Conservation (phyloP, 2,888 invertebrate genomes). For the Orthonevra nobilis region DNA sequence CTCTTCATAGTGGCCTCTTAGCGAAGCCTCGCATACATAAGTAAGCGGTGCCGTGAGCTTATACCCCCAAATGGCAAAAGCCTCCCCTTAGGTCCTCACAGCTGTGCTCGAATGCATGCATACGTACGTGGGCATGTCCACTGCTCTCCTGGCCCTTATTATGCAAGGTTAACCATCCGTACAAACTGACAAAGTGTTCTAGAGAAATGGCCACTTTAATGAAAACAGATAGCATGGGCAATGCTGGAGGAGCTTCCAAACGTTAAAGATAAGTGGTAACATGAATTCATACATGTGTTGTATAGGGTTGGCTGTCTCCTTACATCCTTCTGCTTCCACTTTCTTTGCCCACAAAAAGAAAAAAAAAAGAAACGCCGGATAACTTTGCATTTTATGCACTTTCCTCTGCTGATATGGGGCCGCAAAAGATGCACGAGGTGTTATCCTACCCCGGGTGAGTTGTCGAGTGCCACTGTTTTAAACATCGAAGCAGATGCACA, state of each 20-base stretch:
- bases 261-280: slow-evolving; percentile 63
- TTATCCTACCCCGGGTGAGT: slow-evolving; percentile 14
- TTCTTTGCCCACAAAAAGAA: slow-evolving; percentile 2
- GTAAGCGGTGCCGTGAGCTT: slow-evolving; percentile 51
- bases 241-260: slow-evolving; percentile 55
- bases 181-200: slow-evolving; percentile 62
- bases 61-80: slow-evolving; percentile 63
- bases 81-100: slow-evolving; percentile 47
- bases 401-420: slow-evolving; percentile 43
- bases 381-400: slow-evolving; percentile 62
- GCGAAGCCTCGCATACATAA: slow-evolving; percentile 19
- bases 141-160: slow-evolving; percentile 41
- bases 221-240: slow-evolving; percentile 61
- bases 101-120: slow-evolving; percentile 45
- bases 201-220: slow-evolving; percentile 57
- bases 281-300: slow-evolving; percentile 59
- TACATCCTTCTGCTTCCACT: too few species aligned
- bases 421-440: slow-evolving; percentile 51
- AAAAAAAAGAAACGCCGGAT: neutral
- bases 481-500: slow-evolving; percentile 31
- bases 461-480: slow-evolving; percentile 28
- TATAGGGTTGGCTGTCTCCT: slow-evolving; percentile 5
- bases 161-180: slow-evolving; percentile 67
- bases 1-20: slow-evolving; percentile 25
- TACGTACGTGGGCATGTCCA: slow-evolving; percentile 64